These are phyloP conservation scores for Tichodroma muraria DNA, from an alignment of 2,113 vertebrate genomes.

Conservation along the genomic window DNA sequence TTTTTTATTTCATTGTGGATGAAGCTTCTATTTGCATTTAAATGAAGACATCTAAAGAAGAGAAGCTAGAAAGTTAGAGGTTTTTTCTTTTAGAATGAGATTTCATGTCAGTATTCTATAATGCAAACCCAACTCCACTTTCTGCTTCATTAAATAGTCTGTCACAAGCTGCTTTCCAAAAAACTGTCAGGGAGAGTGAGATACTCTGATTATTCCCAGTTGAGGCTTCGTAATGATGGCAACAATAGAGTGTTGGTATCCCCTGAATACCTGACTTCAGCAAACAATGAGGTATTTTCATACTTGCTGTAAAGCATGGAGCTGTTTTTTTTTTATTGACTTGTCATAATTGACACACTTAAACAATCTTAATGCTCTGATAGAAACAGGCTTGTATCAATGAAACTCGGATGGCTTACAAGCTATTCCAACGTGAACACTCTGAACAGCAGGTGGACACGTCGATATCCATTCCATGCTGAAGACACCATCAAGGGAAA, in stretches of 20 bases:
- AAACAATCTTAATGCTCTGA: neutral
- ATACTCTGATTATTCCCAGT: neutral
- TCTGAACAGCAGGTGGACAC: neutral
- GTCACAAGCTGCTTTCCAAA: neutral
- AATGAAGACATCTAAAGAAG: constrained; percentile 54
- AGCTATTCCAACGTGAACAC: neutral
- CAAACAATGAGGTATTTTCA: neutral
- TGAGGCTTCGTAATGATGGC: neutral
- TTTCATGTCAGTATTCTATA: constrained; percentile 7
- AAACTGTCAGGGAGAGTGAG: neutral
- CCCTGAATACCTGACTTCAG: neutral
- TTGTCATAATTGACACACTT: neutral
- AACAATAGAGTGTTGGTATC: neutral
- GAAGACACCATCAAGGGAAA: neutral
- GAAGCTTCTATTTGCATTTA: constrained; percentile 61
- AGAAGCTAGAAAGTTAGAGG: neutral
- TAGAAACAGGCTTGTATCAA: neutral
- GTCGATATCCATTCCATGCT: neutral
- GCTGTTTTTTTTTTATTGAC: neutral
- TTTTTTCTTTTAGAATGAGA: neutral
- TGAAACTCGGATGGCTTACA: neutral
- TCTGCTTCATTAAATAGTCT: constrained; percentile 11
- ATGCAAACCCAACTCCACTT: neutral
- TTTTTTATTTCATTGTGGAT: constrained; percentile 25
- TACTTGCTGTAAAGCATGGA: neutral